phyloP scores from a whole-genome alignment of 1,140 invertebrate genomes.

The Meloidogyne hapla region DNA sequence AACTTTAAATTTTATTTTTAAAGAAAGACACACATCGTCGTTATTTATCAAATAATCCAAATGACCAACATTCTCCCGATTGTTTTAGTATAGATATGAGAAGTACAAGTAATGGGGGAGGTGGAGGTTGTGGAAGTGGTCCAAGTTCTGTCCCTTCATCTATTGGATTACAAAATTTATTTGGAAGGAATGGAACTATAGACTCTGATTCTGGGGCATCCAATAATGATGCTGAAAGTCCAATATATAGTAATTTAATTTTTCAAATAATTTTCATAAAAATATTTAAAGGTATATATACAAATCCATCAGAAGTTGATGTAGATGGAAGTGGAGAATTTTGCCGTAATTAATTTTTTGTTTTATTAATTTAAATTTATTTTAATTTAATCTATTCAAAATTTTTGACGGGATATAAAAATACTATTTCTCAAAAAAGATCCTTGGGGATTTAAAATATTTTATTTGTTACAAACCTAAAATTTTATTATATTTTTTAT shows the following conservation, averaged over 20 bases:
- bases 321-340: background rate
- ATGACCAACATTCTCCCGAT: background rate
- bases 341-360: background rate
- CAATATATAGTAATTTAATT: slow-evolving; percentile 49
- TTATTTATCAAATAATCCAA: slow-evolving; percentile 71
- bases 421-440: too few species aligned
- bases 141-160: background rate
- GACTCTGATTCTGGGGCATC: slow-evolving; percentile 55
- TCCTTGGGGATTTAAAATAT: too few species aligned
- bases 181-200: slow-evolving; percentile 37
- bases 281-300: background rate
- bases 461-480: too few species aligned
- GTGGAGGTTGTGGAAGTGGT: slow-evolving; percentile 13
- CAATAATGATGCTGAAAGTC: slow-evolving; percentile 55
- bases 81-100: background rate
- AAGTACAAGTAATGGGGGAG: background rate
- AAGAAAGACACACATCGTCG: slow-evolving; percentile 92
- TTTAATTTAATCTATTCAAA: background rate
- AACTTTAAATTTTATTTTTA: background rate
- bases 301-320: background rate
- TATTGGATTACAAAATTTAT: slow-evolving; percentile 7
- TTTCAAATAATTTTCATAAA: background rate
- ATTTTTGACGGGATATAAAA: too few species aligned
- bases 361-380: background rate
- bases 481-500: too few species aligned